These are phyloP conservation scores for Daktulosphaira vitifoliae DNA, from an alignment of 1,140 invertebrate species.

Conservation along the genomic window DNA sequence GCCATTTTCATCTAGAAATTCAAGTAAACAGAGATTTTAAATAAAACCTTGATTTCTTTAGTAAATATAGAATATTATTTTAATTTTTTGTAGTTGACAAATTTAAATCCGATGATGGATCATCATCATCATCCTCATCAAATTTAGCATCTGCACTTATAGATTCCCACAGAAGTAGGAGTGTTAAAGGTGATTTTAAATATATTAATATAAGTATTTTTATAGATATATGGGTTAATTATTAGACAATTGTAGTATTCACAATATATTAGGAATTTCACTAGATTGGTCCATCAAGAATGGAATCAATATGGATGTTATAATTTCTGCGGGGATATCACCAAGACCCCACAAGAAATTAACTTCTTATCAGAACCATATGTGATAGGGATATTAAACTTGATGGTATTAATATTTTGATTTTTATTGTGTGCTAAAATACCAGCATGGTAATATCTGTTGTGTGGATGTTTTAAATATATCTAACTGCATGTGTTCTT, in stretches of 20 bases:
- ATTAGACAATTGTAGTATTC: not conserved
- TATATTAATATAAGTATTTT: too few relatives aligned
- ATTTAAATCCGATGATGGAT: conserved; percentile 8
- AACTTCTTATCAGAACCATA: conserved; percentile 35
- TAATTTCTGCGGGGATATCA: conserved; percentile 25
- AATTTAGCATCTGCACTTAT: conserved; percentile 15
- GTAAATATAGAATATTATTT: not conserved
- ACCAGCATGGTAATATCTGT: too few relatives aligned
- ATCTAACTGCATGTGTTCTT: too few relatives aligned
- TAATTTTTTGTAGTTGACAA: conserved; percentile 2
- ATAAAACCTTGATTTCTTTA: not conserved
- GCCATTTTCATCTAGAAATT: not conserved
- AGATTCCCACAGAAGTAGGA: conserved; percentile 8
- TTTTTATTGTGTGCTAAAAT: too few relatives aligned
- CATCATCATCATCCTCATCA: conserved; percentile 1
- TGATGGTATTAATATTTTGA: not conserved
- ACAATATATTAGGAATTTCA: not conserved
- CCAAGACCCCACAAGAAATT: conserved; percentile 31
- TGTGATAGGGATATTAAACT: conserved; percentile 13
- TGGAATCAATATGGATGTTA: not conserved
- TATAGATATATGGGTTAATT: too few relatives aligned
- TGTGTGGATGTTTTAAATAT: too few relatives aligned
- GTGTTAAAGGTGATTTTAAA: conserved; percentile 1
- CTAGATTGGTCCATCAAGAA: not conserved
- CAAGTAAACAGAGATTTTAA: not conserved